Evolutionary conservation across 2,888 invertebrate genomes (phyloP), one percentile per base, ranked within the genome.

Genomic region (Drosophila antonietae): DNA sequence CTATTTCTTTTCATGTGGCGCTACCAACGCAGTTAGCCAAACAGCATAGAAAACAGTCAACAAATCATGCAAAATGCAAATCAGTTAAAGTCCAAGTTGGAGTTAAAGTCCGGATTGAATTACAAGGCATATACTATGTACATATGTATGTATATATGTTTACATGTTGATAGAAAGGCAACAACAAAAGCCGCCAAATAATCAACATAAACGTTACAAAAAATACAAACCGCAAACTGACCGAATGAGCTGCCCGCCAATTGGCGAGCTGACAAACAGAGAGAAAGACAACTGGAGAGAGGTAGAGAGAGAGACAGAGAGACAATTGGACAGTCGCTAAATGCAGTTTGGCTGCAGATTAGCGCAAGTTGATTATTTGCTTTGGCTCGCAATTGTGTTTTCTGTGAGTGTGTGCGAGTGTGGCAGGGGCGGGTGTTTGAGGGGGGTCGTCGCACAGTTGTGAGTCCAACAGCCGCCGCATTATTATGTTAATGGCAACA

Each of bases 281-380:
- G 58, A 62, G 59, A 57, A 63, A 46, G 47, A 84, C 69, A 41
- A 59, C 62, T 43, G 8, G 58, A 72, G 51, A 60, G 59, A 59
- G 66, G 41, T 41, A 81, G 59, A 31, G 71, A 9, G 12, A 63
- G 39, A 28, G 49, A 64, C 63, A 1, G 64, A 39, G 69, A 35
- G 56, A 20, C 43, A 6, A 2, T 7, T 58, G 18, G 64, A 53
- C 67, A 53, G 68, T 58, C 63, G 76, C 89, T 84, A 88, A 84
- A 84, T 84, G 87, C 83, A 88, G 83, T 81, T 88, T 73, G 81
- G 81, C 71, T 66, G 71, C 58, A 85, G 84, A 85, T 85, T 88
- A 88, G 84, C 80, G 84, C 84, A 73, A 86, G 84, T 88, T 88
- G 87, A 85, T 85, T 85, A 85, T 85, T 88, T 85, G 68, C 87